A percentile compares a stretch with the other conserved stretches of the same genome.
phyloP scores from a whole-genome alignment of 2,888 invertebrate species.

The Noctua comes region DNA sequence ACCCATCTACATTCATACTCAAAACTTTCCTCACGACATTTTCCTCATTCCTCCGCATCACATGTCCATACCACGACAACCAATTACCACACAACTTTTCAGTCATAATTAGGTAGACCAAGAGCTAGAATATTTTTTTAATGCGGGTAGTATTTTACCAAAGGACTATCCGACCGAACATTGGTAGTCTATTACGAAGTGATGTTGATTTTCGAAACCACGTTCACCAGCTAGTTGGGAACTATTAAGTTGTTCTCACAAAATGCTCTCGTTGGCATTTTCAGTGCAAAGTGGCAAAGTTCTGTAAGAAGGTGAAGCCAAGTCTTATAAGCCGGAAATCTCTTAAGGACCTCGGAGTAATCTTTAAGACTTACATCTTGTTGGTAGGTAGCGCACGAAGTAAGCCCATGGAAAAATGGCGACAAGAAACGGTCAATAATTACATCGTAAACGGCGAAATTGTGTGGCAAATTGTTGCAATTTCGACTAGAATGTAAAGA shows the following conservation, averaged over 20 bases:
- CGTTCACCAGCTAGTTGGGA: not conserved
- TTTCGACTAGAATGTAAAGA: not conserved
- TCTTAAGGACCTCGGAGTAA: constrained; percentile 77
- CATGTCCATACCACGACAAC: no score
- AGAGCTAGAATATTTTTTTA: not conserved
- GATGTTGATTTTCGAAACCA: not conserved
- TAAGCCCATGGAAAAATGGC: constrained; percentile 10
- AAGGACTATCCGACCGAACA: no score
- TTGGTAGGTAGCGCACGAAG: constrained; percentile 38
- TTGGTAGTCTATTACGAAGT: not conserved
- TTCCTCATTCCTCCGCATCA: no score
- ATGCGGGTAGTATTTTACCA: not conserved
- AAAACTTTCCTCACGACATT: no score
- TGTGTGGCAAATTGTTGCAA: not conserved
- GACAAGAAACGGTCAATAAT: not conserved
- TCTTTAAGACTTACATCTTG: constrained; percentile 71
- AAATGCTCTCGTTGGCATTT: constrained; percentile 40
- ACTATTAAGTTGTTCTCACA: constrained; percentile 23
- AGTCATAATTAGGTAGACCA: not conserved
- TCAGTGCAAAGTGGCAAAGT: constrained; percentile 70
- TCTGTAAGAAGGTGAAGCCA: constrained; percentile 75
- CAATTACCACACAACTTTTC: no score
- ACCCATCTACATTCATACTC: no score
- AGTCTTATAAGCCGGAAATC: constrained; percentile 81
- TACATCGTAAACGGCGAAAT: no score